A percentile compares a stretch with the other conserved stretches of the same genome.
These are phyloP conservation scores for Tiphia femorata DNA, from an alignment of 2,888 invertebrate genomes.

Conservation along the genomic window DNA sequence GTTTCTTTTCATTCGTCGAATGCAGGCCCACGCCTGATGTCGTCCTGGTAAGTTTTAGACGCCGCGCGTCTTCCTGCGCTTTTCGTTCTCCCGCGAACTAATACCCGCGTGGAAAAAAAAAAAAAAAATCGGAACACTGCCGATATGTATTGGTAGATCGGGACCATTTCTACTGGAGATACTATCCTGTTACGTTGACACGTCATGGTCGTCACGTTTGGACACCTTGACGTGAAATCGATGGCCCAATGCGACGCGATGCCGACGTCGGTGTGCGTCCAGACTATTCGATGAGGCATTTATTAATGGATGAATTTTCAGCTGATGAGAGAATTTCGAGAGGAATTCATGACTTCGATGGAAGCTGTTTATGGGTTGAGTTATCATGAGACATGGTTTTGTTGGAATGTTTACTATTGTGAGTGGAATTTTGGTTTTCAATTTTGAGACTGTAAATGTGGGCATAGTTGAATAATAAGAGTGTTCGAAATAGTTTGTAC, in stretches of 20 bases:
- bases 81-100: constrained; percentile 15
- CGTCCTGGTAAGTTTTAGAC: constrained; percentile 61
- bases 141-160: constrained; percentile 43
- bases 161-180: constrained; percentile 37
- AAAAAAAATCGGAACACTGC: constrained; percentile 32
- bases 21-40: constrained; percentile 37
- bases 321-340: no score
- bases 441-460: no score
- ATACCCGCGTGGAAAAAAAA: constrained; percentile 37
- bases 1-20: constrained; percentile 36
- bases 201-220: constrained; percentile 51
- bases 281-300: background rate
- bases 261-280: background rate
- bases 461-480: no score
- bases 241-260: constrained; percentile 8
- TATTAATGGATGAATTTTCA: no score
- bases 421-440: background rate
- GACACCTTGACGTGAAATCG: constrained; percentile 43
- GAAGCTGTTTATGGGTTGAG: no score
- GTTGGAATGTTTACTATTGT: no score
- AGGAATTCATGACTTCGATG: no score
- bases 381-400: no score
- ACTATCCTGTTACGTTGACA: constrained; percentile 56
- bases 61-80: constrained; percentile 39
- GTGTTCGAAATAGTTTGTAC: no score